These are phyloP conservation scores for Nesometra sesokonis DNA, from an alignment of 35 echinoderm and acorn worm genomes.

Conservation along the genomic window DNA sequence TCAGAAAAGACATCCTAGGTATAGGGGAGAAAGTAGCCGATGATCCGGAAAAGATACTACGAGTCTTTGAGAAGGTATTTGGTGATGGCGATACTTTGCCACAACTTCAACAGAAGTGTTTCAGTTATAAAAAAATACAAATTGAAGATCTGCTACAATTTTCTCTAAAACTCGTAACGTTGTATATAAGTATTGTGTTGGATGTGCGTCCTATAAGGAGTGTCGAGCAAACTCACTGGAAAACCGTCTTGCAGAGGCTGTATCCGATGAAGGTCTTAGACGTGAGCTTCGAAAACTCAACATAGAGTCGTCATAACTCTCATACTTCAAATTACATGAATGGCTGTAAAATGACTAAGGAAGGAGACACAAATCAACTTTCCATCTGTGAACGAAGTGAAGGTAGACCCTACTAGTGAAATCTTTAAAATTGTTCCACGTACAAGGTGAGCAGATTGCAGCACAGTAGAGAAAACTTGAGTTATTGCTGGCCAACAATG, in stretches of 20 bases:
- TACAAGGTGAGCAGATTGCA: background rate
- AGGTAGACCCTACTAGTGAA: background rate
- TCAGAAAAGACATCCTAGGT: conserved; percentile 16
- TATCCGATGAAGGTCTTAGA: conserved; percentile 33
- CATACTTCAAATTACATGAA: too few species aligned
- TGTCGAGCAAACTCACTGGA: conserved; percentile 31
- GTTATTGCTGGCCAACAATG: background rate
- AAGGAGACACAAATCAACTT: too few species aligned
- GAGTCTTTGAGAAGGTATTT: conserved; percentile 25
- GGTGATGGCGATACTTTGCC: conserved; percentile 38
- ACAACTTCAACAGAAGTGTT: conserved; percentile 43
- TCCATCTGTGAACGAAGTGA: too few species aligned
- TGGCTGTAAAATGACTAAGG: too few species aligned
- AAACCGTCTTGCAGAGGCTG: conserved; percentile 26
- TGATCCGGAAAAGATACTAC: conserved; percentile 19
- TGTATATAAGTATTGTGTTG: conserved; percentile 23
- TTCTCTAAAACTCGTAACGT: conserved; percentile 28
- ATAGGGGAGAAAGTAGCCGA: conserved; percentile 9
- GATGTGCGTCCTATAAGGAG: background rate
- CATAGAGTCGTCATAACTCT: too few species aligned
- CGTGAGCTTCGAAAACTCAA: too few species aligned
- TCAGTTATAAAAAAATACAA: background rate
- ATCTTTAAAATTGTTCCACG: background rate
- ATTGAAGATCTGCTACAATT: conserved; percentile 24
- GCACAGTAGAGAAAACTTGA: background rate